Conservation (phyloP, 2,888 invertebrate genomes). For the Nomada ferruginata region DNA sequence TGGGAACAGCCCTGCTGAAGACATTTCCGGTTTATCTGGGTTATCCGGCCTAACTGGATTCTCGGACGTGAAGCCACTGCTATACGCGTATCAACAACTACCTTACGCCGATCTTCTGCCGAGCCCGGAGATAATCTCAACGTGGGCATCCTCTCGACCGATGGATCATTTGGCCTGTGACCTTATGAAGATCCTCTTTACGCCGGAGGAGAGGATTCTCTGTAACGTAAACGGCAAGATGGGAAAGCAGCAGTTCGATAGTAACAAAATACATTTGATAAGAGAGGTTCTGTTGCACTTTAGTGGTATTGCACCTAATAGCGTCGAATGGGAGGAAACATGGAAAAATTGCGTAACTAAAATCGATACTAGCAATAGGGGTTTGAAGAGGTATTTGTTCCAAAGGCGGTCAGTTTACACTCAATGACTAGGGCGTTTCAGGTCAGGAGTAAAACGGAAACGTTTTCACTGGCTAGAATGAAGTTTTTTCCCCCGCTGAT, state of each 20-base stretch:
- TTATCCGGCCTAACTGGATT: conserved; percentile 79
- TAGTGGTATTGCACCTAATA: conserved; percentile 82
- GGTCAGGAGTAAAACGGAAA: conserved; percentile 81
- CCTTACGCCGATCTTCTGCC: conserved; percentile 84
- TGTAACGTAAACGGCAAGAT: conserved; percentile 85
- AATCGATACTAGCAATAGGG: conserved; percentile 84
- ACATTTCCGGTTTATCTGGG: conserved; percentile 80
- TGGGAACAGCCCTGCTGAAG: conserved; percentile 80
- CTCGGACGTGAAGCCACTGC: conserved; percentile 78
- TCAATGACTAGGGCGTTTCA: conserved; percentile 82
- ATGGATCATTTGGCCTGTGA: conserved; percentile 84
- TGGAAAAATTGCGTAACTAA: conserved; percentile 85
- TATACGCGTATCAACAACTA: conserved; percentile 84
- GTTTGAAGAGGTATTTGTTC: conserved; percentile 84
- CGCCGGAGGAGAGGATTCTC: conserved; percentile 84
- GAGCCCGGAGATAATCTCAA: conserved; percentile 82
- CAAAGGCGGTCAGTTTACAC: conserved; percentile 81
- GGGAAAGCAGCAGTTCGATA: conserved; percentile 84
- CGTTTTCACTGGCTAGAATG: conserved; percentile 81
- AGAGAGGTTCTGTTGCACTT: conserved; percentile 83
- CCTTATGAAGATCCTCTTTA: conserved; percentile 84
- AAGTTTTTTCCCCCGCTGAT: conserved; percentile 46
- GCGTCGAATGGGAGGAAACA: conserved; percentile 83
- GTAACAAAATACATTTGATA: conserved; percentile 84
- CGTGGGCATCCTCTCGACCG: conserved; percentile 84